Percentiles rank a stretch among this genome's conserved stretches.
Conservation (phyloP, 2,113 vertebrate species). For the Struthidea cinerea region DNA sequence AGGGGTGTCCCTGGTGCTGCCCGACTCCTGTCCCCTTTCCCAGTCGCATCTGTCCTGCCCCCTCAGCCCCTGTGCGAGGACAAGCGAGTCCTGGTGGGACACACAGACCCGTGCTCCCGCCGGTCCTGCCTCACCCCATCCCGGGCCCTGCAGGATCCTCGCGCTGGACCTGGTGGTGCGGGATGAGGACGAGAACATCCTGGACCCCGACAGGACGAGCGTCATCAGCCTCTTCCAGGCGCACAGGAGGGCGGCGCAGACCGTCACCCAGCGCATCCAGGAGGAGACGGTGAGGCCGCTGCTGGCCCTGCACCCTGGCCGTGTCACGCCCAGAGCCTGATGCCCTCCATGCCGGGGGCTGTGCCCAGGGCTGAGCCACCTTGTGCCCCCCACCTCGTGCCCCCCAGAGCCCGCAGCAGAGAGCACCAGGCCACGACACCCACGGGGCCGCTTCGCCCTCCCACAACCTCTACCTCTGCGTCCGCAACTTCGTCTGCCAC, state of each 20-base stretch:
- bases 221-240: constrained; percentile 65
- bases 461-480: constrained; percentile 56
- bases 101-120: fast-evolving
- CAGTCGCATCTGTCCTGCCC: neutral
- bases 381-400: fast-evolving
- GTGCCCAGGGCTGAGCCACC: neutral
- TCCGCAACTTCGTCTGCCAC: constrained; percentile 65
- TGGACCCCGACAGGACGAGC: constrained; percentile 55
- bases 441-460: neutral
- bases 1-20: neutral
- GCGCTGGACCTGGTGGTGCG: constrained; percentile 57
- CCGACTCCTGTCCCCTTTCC: neutral
- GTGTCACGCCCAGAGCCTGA: fast-evolving
- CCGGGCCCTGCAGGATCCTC: neutral
- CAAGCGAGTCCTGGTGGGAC: fast-evolving
- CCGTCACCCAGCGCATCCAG: constrained; percentile 21
- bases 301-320: fast-evolving
- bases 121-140: neutral
- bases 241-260: neutral
- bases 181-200: constrained; percentile 52
- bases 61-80: neutral
- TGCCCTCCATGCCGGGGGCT: neutral
- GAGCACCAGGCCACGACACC: neutral
- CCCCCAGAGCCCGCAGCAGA: neutral
- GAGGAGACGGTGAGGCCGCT: constrained; percentile 41